These are phyloP conservation scores for Tortricodes alternella DNA, from an alignment of 2,888 invertebrate species.

Conservation along the genomic window DNA sequence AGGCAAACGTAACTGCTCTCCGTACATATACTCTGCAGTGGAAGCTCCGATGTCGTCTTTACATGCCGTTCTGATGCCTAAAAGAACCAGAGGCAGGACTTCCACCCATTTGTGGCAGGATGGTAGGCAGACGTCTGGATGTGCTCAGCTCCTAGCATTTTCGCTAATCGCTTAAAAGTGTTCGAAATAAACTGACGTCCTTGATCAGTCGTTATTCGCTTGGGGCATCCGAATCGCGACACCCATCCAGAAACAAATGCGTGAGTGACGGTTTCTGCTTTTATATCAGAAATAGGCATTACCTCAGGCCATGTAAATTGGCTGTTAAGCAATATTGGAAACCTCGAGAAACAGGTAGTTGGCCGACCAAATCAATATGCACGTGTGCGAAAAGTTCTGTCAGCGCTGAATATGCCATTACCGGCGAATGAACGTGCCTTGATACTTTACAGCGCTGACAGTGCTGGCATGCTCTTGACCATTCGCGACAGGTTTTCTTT, in stretches of 20 bases:
- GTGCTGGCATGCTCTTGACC: conserved; percentile 39
- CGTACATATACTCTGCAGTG: conserved; percentile 30
- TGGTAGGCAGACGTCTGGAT: conserved; percentile 17
- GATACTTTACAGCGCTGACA: conserved; percentile 46
- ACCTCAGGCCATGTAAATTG: conserved; percentile 49
- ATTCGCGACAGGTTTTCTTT: conserved; percentile 39
- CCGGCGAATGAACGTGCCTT: conserved; percentile 38
- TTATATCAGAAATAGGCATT: conserved; percentile 43
- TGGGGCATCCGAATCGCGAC: conserved; percentile 51
- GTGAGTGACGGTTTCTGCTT: conserved; percentile 44
- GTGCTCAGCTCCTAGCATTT: background rate
- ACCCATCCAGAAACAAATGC: conserved; percentile 51
- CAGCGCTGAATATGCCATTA: conserved; percentile 32
- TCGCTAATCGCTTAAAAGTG: background rate
- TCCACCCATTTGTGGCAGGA: conserved; percentile 41
- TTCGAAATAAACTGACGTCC: conserved; percentile 37
- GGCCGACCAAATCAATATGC: conserved; percentile 43
- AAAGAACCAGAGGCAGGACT: conserved; percentile 8
- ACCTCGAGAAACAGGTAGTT: conserved; percentile 34
- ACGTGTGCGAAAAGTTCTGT: conserved; percentile 42
- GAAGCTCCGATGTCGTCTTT: conserved; percentile 4
- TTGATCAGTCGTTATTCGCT: conserved; percentile 1
- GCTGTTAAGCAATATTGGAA: conserved; percentile 37
- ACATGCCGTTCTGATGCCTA: conserved; percentile 6
- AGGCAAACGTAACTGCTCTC: conserved; percentile 34